These are phyloP conservation scores for Perizoma affinitatum DNA, from an alignment of 2,888 invertebrate genomes.

Conservation along the genomic window DNA sequence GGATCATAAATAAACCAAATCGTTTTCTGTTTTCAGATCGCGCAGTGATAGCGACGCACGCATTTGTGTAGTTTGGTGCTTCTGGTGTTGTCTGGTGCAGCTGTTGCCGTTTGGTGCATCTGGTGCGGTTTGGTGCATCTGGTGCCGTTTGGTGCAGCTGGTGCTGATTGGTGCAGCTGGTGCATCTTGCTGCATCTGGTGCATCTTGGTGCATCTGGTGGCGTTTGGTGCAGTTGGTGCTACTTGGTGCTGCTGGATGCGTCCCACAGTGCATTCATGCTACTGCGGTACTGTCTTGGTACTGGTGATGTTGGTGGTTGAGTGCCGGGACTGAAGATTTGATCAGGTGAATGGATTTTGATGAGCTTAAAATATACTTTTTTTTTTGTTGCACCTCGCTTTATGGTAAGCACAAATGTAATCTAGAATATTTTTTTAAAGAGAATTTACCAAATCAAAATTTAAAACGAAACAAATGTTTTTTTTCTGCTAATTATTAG, in stretches of 20 bases:
- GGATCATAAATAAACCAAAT: conserved; percentile 32
- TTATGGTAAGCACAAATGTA: no score
- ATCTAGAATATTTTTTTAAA: no score
- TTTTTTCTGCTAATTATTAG: no score
- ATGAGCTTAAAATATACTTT: no score
- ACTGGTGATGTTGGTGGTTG: conserved; percentile 26
- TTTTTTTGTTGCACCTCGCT: no score
- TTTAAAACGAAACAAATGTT: no score
- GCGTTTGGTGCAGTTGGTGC: background rate
- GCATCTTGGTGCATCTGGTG: no score
- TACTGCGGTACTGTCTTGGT: conserved; percentile 26
- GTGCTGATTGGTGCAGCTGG: background rate
- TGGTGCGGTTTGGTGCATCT: no score
- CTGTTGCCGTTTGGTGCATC: conserved; percentile 9
- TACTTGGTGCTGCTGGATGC: conserved; percentile 12
- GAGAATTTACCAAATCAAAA: no score
- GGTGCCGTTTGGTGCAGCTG: background rate
- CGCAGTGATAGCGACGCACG: conserved; percentile 30
- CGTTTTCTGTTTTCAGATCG: conserved; percentile 35
- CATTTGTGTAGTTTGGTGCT: conserved; percentile 17
- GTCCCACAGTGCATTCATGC: conserved; percentile 21
- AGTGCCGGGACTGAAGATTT: conserved; percentile 25
- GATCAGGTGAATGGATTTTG: conserved; percentile 11
- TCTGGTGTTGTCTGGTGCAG: background rate
- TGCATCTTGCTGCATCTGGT: background rate